Conservation (phyloP, 2,797 vertebrate genomes). For the Prionace glauca region DNA sequence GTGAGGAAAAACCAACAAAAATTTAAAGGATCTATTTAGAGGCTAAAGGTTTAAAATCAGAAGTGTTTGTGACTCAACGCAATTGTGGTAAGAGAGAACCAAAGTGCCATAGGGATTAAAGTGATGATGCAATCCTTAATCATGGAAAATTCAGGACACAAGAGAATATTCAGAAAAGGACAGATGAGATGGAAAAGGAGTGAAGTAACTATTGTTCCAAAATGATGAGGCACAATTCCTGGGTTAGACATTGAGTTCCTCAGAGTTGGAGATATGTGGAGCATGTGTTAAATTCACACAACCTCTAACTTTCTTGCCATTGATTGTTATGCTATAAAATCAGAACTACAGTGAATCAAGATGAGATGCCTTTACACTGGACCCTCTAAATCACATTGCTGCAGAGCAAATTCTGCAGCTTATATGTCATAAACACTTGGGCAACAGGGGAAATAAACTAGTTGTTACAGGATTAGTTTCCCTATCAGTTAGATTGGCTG, state of each 20-base stretch:
- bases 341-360: neutral
- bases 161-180: neutral
- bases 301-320: neutral
- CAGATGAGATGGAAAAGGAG: neutral
- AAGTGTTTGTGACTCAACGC: neutral
- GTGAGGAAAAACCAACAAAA: neutral
- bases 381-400: neutral
- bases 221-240: neutral
- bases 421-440: neutral
- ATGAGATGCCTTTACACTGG: neutral
- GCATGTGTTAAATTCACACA: neutral
- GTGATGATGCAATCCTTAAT: neutral
- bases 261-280: neutral
- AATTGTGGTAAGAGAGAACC: neutral
- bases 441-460: neutral
- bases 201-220: neutral
- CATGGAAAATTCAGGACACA: neutral
- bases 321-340: neutral
- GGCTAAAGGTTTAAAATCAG: neutral
- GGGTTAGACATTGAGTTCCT: neutral
- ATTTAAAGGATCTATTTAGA: neutral
- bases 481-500: neutral
- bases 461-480: neutral
- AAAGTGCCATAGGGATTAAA: neutral
- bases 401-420: neutral